A percentile compares a stretch with the other conserved stretches of the same genome.
Evolutionary conservation across 2,888 invertebrate genomes (phyloP).

Genomic region (Cyrtodaria siliqua): DNA sequence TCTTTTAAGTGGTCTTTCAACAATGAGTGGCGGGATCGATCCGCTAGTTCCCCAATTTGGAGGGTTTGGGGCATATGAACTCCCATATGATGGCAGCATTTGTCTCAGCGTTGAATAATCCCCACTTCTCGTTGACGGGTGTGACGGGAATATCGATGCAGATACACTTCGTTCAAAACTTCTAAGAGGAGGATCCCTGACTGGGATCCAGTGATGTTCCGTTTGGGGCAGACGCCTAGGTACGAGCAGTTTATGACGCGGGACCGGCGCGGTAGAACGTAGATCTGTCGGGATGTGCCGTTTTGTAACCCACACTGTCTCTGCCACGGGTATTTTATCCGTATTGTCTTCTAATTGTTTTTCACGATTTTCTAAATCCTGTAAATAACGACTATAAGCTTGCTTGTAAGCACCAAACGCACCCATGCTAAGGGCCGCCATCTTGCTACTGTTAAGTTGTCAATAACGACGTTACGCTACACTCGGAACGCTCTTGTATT

Average conservation of each 20-base stretch:
- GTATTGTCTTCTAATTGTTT: constrained; percentile 42
- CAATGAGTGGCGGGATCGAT: constrained; percentile 63
- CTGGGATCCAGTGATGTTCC: constrained; percentile 74
- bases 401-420: constrained; percentile 77
- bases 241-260: constrained; percentile 79
- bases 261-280: constrained; percentile 79
- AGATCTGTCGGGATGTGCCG: constrained; percentile 81
- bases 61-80: constrained; percentile 59
- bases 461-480: constrained; percentile 53
- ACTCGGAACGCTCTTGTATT: constrained; percentile 43
- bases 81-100: constrained; percentile 81
- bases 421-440: constrained; percentile 79
- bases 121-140: constrained; percentile 76
- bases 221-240: constrained; percentile 68
- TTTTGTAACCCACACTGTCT: constrained; percentile 83
- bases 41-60: constrained; percentile 81
- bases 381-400: constrained; percentile 73
- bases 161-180: constrained; percentile 69
- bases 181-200: constrained; percentile 69
- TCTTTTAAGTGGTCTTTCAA: constrained; percentile 51
- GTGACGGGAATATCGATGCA: constrained; percentile 65
- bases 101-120: constrained; percentile 83
- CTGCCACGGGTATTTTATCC: constrained; percentile 45
- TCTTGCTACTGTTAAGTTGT: constrained; percentile 66
- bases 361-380: constrained; percentile 70